Evolutionary conservation across 2,113 vertebrate species (phyloP), one percentile per base, ranked within the genome.

Genomic region (Oryzias celebensis): DNA sequence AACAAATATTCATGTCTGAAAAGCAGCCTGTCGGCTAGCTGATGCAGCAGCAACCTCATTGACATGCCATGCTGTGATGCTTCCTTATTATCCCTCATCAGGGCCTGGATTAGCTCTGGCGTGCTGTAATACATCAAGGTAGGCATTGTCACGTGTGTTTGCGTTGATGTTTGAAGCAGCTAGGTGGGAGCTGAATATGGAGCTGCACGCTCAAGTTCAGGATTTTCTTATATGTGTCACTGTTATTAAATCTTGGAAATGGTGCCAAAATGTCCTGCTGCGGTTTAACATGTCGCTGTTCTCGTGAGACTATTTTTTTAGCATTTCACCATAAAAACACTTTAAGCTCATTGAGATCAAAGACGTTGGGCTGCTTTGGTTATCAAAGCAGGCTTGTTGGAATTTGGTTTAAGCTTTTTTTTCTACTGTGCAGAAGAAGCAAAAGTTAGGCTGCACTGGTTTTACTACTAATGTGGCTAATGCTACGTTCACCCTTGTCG

Each of bases 131-230:
- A 52, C 51, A 10, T 43, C 51, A 28, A 43, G 68, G 68, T 31
- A 36, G 10, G 43, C 59, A 3, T 55, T 43, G 51, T 75, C 59
- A 46, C 73, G 77, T 83, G 60, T 62, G 71, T 62, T 74, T 52
- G 44, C 53, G 65, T 62, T 71, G 62, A 71, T 73, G 74, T 52
- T 54, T 65, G 68, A 71, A 73, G 56, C 58, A 76, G 77, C 65
- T 67, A 77, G 63, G 62, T 63, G 73, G 26, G 26, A 51, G 26
- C 63, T 48, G 2, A 1, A 10, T 52, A 51, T 53, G 58, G 58
- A 66, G 50, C 57, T 18, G 24, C 7, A 14, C 0, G 23, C 14
- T 36, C 12, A 3, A 15, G 36, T 23, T 6, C 42, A 28, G 36
- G 23, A 7, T 26, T 7, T 17, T 18, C n/a, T 22, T 44, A 5